These are phyloP conservation scores for Caenorhabditis inopinata DNA, from an alignment of 1,140 invertebrate species.

Conservation along the genomic window DNA sequence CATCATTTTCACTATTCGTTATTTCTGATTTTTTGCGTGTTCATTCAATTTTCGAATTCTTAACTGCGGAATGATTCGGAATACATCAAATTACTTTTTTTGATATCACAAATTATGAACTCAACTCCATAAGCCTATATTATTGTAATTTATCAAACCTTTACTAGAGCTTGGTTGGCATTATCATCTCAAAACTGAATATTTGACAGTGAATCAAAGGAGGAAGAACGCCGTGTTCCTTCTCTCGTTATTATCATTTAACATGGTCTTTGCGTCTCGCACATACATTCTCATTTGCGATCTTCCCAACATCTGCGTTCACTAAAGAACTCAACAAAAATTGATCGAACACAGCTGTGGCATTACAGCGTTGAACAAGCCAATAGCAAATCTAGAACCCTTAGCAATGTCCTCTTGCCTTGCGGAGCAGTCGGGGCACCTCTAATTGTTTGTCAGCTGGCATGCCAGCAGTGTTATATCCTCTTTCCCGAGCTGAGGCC, in stretches of 20 bases:
- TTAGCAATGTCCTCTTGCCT: neutral
- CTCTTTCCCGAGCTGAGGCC: slow-evolving; percentile 9
- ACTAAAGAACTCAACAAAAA: slow-evolving; percentile 13
- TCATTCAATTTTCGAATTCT: too few species aligned
- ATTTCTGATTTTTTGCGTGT: too few species aligned
- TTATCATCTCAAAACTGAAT: neutral
- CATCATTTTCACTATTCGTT: too few species aligned
- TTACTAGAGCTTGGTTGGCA: too few species aligned
- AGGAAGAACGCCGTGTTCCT: neutral
- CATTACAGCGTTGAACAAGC: neutral
- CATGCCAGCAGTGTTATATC: neutral
- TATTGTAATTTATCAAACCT: too few species aligned
- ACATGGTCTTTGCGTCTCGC: neutral
- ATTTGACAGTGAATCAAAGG: neutral
- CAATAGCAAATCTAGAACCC: neutral
- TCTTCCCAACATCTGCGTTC: neutral
- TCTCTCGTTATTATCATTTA: neutral
- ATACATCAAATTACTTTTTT: too few species aligned
- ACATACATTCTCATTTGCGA: neutral
- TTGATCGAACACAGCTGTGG: slow-evolving; percentile 30
- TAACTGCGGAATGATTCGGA: too few species aligned
- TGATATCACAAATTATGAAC: too few species aligned
- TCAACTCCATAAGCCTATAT: too few species aligned
- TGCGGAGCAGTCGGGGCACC: neutral
- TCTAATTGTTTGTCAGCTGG: slow-evolving; percentile 32